Evolutionary conservation across 2,113 vertebrate genomes (phyloP).

Genomic region (Pelecanoides urinatrix): DNA sequence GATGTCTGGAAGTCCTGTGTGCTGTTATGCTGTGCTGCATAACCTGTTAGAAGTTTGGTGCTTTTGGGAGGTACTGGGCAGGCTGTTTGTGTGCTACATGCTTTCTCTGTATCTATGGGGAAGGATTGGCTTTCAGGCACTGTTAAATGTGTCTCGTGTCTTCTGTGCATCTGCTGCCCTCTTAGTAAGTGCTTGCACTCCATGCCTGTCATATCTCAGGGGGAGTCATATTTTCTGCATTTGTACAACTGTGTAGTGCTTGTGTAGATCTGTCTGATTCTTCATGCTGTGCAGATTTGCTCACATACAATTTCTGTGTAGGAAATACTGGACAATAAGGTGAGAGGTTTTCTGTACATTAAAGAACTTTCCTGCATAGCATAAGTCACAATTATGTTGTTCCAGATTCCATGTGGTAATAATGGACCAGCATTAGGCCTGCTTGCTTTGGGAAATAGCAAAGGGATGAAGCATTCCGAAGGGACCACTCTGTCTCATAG

Average conservation of each 20-base stretch:
- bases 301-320: not conserved
- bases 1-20: not conserved
- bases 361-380: not conserved
- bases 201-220: not conserved
- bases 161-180: not conserved
- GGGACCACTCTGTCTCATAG: not conserved
- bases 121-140: not conserved
- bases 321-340: not conserved
- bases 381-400: not conserved
- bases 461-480: not conserved
- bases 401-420: not conserved
- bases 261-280: not conserved
- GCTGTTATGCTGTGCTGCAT: fast-evolving
- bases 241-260: not conserved
- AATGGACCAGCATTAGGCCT: not conserved
- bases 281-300: fast-evolving
- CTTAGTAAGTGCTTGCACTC: not conserved
- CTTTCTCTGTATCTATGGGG: not conserved
- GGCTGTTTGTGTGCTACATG: fast-evolving
- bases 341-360: not conserved
- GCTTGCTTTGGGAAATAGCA: not conserved
- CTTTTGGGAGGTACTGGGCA: not conserved
- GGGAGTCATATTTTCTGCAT: not conserved
- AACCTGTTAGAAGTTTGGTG: not conserved
- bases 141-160: not conserved